phyloP scores from a whole-genome alignment of 2,113 vertebrate species.

The Paramisgurnus dabryanus region DNA sequence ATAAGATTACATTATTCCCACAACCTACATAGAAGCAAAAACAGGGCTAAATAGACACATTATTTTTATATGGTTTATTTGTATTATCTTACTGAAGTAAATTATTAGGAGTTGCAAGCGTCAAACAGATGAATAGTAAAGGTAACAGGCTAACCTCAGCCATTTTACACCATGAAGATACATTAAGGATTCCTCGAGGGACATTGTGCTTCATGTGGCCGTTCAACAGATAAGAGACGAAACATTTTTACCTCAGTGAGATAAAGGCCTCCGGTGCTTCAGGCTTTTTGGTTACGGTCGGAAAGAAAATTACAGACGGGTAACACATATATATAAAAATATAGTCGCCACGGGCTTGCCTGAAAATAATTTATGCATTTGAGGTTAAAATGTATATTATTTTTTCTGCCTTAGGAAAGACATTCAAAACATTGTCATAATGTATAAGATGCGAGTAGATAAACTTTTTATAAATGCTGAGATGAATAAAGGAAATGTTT shows the following conservation, averaged over 20 bases:
- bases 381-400: background rate
- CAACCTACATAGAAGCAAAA: too few relatives aligned
- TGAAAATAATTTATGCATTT: constrained; percentile 25
- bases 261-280: constrained; percentile 18
- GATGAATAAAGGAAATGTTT: background rate
- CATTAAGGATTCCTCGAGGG: constrained; percentile 19
- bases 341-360: background rate
- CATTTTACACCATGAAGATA: constrained; percentile 4
- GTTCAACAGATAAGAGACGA: constrained; percentile 31
- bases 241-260: constrained; percentile 22
- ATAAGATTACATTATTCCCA: too few relatives aligned
- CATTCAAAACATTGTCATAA: background rate
- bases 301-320: constrained; percentile 22
- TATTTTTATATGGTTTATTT: too few relatives aligned
- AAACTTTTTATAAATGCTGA: background rate
- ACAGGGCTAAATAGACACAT: too few relatives aligned
- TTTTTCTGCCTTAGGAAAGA: constrained; percentile 16
- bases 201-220: constrained; percentile 20
- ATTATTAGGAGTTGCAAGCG: background rate
- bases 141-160: constrained; percentile 12
- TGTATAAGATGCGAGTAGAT: background rate
- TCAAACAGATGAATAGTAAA: background rate
- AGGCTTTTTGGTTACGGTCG: constrained; percentile 12
- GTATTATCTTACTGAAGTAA: too few relatives aligned
- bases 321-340: constrained; percentile 7